phyloP scores from a whole-genome alignment of 2,113 vertebrate species.

The Elanoides forficatus region DNA sequence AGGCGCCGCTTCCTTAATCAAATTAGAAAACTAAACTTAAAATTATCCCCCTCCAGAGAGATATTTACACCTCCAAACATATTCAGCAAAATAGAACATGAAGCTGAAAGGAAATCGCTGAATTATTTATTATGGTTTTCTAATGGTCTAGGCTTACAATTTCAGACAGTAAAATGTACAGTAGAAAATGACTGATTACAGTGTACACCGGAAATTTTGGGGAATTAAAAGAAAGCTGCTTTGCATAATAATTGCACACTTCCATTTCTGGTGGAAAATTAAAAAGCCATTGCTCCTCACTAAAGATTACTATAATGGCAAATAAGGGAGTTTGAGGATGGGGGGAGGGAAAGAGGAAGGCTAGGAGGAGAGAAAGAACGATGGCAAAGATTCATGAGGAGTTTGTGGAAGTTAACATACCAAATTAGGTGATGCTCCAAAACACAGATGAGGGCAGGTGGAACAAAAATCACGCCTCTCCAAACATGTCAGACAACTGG shows the following conservation, averaged over 20 bases:
- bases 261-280: slow-evolving; percentile 50
- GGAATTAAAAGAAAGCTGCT: slow-evolving; percentile 54
- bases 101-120: slow-evolving; percentile 64
- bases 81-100: slow-evolving; percentile 36
- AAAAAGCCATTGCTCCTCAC: slow-evolving; percentile 37
- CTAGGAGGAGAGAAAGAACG: background rate
- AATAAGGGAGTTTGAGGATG: background rate
- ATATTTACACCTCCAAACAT: slow-evolving; percentile 62
- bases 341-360: background rate
- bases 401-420: background rate
- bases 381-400: background rate
- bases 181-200: slow-evolving; percentile 50
- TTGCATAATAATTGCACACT: slow-evolving; percentile 50
- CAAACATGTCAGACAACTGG: background rate
- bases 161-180: slow-evolving; percentile 3
- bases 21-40: slow-evolving; percentile 71
- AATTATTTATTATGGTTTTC: slow-evolving; percentile 55
- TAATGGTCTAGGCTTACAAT: background rate
- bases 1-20: slow-evolving; percentile 60
- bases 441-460: background rate
- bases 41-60: slow-evolving; percentile 62
- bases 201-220: slow-evolving; percentile 57
- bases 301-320: slow-evolving; percentile 14
- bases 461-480: background rate
- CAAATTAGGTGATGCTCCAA: background rate